Evolutionary conservation across 35 echinoderm and acorn worm species (phyloP).

Genomic region (Ophiothrix spiculata): DNA sequence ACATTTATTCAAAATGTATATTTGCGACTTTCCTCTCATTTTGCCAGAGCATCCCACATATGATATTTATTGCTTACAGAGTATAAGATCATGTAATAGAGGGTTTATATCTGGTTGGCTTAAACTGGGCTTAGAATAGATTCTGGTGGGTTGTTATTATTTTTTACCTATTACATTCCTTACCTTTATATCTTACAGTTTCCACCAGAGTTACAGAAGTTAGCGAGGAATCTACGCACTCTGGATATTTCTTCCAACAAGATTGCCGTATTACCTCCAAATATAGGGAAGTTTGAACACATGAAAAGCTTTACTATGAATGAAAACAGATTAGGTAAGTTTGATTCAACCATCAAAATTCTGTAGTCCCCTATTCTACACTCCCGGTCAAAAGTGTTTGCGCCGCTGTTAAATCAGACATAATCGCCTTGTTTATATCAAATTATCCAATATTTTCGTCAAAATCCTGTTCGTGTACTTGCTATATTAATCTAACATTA

Average conservation of each 20-base stretch:
- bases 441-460: not conserved
- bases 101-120: no score
- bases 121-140: no score
- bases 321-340: constrained; percentile 80
- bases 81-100: no score
- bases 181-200: constrained; percentile 46
- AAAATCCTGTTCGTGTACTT: not conserved
- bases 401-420: not conserved
- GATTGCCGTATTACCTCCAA: constrained; percentile 34
- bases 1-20: no score
- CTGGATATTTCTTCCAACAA: constrained; percentile 79
- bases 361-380: no score
- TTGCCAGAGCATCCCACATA: no score
- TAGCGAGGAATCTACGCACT: constrained; percentile 68
- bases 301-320: constrained; percentile 58
- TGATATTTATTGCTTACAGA: no score
- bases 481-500: not conserved
- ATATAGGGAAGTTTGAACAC: constrained; percentile 55
- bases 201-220: constrained; percentile 71
- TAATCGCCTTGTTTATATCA: not conserved
- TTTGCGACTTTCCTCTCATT: no score
- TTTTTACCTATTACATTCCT: not conserved
- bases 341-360: no score
- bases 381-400: not conserved
- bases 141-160: not conserved